Evolutionary conservation across 2,113 vertebrate genomes (phyloP).

Genomic region (Tinamus guttatus): DNA sequence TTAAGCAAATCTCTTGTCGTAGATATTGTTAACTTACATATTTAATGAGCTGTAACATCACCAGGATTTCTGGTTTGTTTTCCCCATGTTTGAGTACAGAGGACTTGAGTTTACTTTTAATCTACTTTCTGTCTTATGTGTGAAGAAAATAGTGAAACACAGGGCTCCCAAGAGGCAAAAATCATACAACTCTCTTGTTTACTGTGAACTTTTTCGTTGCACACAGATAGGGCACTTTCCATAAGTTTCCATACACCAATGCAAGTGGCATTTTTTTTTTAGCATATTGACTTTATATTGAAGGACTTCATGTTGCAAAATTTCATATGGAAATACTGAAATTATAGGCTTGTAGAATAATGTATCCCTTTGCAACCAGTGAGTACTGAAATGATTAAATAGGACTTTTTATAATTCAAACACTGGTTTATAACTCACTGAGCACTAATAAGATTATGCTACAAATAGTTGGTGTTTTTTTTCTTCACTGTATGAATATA

Average conservation of each 20-base stretch:
- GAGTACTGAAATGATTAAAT: neutral
- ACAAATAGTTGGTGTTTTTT: neutral
- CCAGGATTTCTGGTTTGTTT: slow-evolving; percentile 11
- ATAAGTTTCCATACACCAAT: neutral
- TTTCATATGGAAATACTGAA: neutral
- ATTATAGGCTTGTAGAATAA: neutral
- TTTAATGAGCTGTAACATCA: slow-evolving; percentile 71
- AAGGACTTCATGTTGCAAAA: neutral
- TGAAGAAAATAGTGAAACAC: neutral
- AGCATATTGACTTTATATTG: neutral
- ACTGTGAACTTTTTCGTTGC: neutral
- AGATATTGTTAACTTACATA: slow-evolving; percentile 77
- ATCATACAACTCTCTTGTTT: neutral
- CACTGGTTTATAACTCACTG: neutral
- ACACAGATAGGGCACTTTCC: neutral
- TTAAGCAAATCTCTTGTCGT: slow-evolving; percentile 62
- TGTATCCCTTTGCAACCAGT: neutral
- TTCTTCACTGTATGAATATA: neutral
- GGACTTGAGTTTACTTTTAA: neutral
- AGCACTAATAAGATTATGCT: neutral
- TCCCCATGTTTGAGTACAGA: neutral
- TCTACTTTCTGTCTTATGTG: neutral
- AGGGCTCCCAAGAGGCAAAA: neutral
- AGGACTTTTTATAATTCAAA: neutral
- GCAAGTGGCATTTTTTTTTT: neutral